phyloP scores from a whole-genome alignment of 2,797 vertebrate species.

The Podarcis lilfordi region DNA sequence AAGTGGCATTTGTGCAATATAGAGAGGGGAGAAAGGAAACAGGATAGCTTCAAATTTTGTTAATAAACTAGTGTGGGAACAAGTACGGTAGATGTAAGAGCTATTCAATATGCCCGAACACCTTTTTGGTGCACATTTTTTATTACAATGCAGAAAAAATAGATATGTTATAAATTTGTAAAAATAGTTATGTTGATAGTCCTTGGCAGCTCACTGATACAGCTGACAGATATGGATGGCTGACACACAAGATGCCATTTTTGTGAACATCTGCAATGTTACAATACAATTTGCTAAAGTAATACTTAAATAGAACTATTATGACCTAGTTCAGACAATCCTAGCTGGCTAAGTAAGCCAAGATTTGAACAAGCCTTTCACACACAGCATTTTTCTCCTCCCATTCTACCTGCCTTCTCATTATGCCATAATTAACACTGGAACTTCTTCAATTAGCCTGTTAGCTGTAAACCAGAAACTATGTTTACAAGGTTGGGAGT shows the following conservation, averaged over 20 bases:
- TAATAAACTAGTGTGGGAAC: slow-evolving; percentile 1
- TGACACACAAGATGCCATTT: not conserved
- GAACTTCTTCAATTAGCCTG: not conserved
- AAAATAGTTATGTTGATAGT: not conserved
- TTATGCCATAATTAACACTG: not conserved
- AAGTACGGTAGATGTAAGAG: not conserved
- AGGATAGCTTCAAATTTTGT: slow-evolving; percentile 12
- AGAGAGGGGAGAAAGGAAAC: not conserved
- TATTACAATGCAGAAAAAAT: not conserved
- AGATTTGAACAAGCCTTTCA: not conserved
- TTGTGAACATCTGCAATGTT: not conserved
- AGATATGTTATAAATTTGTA: not conserved
- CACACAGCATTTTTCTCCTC: not conserved
- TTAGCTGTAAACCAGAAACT: not conserved
- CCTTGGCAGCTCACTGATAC: not conserved
- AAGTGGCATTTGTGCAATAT: slow-evolving; percentile 11
- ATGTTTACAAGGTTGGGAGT: not conserved
- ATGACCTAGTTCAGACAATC: not conserved
- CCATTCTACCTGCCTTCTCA: not conserved
- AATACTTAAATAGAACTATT: not conserved
- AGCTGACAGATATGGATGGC: not conserved
- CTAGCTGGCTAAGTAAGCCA: not conserved
- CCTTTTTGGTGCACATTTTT: not conserved
- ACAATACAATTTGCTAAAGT: not conserved
- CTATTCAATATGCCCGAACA: not conserved